Evolutionary conservation across 2,113 vertebrate genomes (phyloP), one percentile per base, ranked within the genome.

Genomic region (Canis aureus): DNA sequence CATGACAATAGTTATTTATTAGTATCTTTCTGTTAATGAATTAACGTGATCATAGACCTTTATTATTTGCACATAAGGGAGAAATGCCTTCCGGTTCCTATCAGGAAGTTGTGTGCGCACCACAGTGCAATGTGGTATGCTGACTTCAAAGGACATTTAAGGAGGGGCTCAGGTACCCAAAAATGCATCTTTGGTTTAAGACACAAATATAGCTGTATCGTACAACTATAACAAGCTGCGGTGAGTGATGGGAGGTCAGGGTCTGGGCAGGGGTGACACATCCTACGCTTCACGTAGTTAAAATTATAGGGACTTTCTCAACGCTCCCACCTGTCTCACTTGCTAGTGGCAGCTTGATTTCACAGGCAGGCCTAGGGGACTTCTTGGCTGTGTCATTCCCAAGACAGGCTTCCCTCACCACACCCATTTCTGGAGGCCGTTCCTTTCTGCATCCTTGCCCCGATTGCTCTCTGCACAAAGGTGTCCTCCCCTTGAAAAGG

Each of bases 121-220:
- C 17, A 5, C 8, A 12, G 25, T 49, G 22, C 3, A 1, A 7
- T 9, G 49, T 3, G 2, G 5, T 2, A 10, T 29, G 8, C 20
- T 22, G 38, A 76, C 64, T 60, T 59, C 64, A 5, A 43, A 73
- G 16, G 66, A 29, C 55, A 43, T 2, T 23, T 51, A 11, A 62
- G 15, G 9, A 69, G 57, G 11, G 1, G 19, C 10, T 51, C 4
- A 3, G 38, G 17, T 23, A 20, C 22, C 10, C 62, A 59, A n/a
- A 32, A 35, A 5, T 60, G 69, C 15, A 2, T 32, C 25, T 51
- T 8, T 15, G 17, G 35, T 60, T n/a, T 43, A 59, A 89, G 69
- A 73, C 38, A 29, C 7, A 49, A 25, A 10, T 25, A 22, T 27
- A 35, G 43, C 53, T 25, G 2, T 5, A 22, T 23, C 25, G 29